Evolutionary conservation across 2,888 invertebrate genomes (phyloP).

Genomic region (Lasius platythorax): DNA sequence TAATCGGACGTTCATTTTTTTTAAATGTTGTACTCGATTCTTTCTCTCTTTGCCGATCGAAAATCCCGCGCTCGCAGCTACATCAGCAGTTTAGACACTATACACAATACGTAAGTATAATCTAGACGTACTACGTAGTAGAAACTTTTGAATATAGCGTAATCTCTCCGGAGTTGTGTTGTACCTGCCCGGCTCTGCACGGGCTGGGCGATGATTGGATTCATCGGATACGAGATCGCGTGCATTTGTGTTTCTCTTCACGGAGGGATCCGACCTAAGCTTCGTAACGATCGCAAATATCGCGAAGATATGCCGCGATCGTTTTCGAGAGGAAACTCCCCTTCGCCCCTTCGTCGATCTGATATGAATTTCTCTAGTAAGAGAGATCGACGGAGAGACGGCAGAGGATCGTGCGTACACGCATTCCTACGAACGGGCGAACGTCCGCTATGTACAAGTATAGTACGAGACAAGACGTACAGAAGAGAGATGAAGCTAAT

Average conservation of each 20-base stretch:
- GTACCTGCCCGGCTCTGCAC: constrained; percentile 60
- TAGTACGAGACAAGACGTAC: constrained; percentile 53
- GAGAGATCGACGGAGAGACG: background rate
- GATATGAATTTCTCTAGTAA: constrained; percentile 1
- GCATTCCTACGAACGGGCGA: constrained; percentile 44
- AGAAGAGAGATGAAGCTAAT: constrained; percentile 66
- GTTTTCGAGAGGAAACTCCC: background rate
- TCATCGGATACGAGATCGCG: constrained; percentile 75
- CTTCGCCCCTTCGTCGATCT: background rate
- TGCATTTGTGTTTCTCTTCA: constrained; percentile 70
- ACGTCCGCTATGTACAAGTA: constrained; percentile 26
- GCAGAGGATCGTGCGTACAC: background rate
- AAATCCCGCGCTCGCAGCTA: constrained; percentile 75
- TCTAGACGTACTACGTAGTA: constrained; percentile 81
- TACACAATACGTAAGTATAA: constrained; percentile 78
- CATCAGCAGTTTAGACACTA: constrained; percentile 78
- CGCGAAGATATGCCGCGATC: background rate
- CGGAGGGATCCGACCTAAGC: constrained; percentile 71
- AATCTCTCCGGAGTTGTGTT: constrained; percentile 72
- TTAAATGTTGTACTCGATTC: constrained; percentile 47
- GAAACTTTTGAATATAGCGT: constrained; percentile 78
- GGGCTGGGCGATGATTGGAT: constrained; percentile 72
- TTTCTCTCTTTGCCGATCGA: constrained; percentile 54
- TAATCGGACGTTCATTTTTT: constrained; percentile 49
- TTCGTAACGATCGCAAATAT: constrained; percentile 59